Conservation (phyloP, 2,888 invertebrate genomes). For the Cetonia aurata region DNA sequence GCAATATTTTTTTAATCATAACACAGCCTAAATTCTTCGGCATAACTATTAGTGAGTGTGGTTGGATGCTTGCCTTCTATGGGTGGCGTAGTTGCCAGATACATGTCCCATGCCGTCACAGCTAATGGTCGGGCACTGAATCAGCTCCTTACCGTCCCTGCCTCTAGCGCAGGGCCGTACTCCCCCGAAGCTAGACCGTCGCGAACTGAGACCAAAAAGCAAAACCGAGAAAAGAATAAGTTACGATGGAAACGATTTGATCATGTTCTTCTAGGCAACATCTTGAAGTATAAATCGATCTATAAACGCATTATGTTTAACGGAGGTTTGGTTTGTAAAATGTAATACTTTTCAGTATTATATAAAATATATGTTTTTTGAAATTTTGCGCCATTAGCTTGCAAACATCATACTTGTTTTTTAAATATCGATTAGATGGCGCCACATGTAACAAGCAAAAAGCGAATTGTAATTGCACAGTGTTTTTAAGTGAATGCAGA, state of each 20-base stretch:
- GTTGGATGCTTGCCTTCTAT: conserved; percentile 82
- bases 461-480: too few species aligned
- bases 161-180: conserved; percentile 68
- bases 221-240: conserved; percentile 44
- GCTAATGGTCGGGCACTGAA: conserved; percentile 83
- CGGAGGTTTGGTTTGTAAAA: too few species aligned
- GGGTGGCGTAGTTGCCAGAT: conserved; percentile 90
- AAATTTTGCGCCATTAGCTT: too few species aligned
- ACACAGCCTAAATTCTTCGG: conserved; percentile 45
- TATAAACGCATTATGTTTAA: too few species aligned
- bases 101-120: conserved; percentile 92
- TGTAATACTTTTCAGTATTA: too few species aligned
- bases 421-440: too few species aligned
- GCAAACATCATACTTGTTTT: too few species aligned
- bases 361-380: too few species aligned
- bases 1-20: conserved; percentile 7
- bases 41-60: conserved; percentile 41
- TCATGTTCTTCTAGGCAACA: background rate
- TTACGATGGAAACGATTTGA: conserved; percentile 30
- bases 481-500: too few species aligned
- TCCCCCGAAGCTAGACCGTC: conserved; percentile 52
- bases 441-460: too few species aligned
- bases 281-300: too few species aligned
- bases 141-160: conserved; percentile 79
- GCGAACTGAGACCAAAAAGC: conserved; percentile 51